Conservation (phyloP, 2,888 invertebrate species). For the Pachydiplax longipennis region DNA sequence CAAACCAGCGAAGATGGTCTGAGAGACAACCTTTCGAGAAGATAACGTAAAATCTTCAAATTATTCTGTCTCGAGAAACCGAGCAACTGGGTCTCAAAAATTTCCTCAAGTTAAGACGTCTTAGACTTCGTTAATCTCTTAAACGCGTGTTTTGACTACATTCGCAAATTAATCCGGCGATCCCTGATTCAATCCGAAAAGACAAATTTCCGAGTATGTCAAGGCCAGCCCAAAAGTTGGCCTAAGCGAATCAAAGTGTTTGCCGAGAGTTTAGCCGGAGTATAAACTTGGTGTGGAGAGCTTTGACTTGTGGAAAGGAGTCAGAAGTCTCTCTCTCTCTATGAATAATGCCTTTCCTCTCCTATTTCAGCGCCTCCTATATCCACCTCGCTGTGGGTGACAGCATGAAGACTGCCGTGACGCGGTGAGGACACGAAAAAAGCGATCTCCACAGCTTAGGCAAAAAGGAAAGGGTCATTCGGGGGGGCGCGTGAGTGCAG, state of each 20-base stretch:
- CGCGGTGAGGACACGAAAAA: background rate
- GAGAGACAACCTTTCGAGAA: too few species aligned
- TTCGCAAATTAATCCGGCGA: too few species aligned
- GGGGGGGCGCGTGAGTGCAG: background rate
- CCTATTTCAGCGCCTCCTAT: background rate
- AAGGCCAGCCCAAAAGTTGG: too few species aligned
- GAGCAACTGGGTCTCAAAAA: too few species aligned
- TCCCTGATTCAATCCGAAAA: too few species aligned
- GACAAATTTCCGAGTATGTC: too few species aligned
- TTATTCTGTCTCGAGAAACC: too few species aligned
- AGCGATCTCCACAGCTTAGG: background rate
- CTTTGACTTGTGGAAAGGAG: background rate
- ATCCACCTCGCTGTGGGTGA: background rate
- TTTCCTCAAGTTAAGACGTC: too few species aligned
- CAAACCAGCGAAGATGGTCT: too few species aligned
- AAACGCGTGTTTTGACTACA: too few species aligned
- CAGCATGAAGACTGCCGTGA: background rate
- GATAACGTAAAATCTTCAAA: too few species aligned
- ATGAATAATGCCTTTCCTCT: background rate
- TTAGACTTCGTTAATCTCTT: too few species aligned
- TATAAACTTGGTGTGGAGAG: background rate
- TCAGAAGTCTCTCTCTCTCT: background rate
- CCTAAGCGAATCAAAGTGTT: background rate
- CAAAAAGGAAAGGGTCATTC: background rate
- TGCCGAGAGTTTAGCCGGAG: background rate